Conservation (phyloP, 1,140 invertebrate species). For the Sitobion miscanthi region DNA sequence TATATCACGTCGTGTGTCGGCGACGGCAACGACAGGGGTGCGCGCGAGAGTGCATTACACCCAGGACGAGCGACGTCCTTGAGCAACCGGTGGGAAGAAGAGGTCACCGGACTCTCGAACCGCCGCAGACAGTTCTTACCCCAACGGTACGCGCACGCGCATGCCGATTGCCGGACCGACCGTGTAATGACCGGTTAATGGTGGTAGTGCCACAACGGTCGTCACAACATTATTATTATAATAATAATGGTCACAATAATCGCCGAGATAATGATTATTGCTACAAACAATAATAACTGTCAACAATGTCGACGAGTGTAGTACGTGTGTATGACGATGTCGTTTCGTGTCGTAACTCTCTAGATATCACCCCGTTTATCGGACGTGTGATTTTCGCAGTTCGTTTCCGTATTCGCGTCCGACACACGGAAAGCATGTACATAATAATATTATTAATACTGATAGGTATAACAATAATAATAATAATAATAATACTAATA, state of each 20-base stretch:
- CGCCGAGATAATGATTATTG: not conserved
- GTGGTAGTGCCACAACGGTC: not conserved
- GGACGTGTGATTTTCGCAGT: not conserved
- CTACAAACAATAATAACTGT: conserved; percentile 2
- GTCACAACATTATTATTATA: not conserved
- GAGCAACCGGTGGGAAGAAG: conserved; percentile 54
- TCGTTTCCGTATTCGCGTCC: not conserved
- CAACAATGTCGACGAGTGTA: not conserved
- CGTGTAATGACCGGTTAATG: conserved; percentile 39
- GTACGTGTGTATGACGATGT: not conserved
- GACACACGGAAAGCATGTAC: not conserved
- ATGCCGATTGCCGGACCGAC: not conserved
- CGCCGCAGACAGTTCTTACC: conserved; percentile 38
- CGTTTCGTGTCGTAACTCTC: not conserved
- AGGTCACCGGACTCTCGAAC: conserved; percentile 42
- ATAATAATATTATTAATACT: not conserved
- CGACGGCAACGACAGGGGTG: conserved; percentile 27
- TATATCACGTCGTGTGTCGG: not conserved
- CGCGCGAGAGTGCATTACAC: conserved; percentile 45
- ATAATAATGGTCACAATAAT: not conserved
- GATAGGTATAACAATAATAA: too few relatives aligned
- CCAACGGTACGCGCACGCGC: not conserved
- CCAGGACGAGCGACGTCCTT: conserved; percentile 20
- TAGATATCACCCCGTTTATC: not conserved
- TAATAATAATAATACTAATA: not conserved